These are phyloP conservation scores for Sinella curviseta DNA, from an alignment of 1,140 invertebrate genomes.

Conservation along the genomic window DNA sequence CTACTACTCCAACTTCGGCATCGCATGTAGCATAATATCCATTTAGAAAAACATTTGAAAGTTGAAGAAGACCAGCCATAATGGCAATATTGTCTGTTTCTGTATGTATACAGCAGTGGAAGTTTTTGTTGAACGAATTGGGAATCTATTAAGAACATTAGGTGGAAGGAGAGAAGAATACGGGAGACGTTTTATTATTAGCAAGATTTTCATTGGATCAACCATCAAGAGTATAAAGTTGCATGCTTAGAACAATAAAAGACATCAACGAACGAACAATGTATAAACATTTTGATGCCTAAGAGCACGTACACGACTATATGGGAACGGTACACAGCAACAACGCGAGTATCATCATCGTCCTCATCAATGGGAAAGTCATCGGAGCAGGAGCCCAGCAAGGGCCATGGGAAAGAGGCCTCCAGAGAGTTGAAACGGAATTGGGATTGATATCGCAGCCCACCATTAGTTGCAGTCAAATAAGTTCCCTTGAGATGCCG, in stretches of 20 bases:
- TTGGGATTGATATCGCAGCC: constrained; percentile 51
- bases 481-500: constrained; percentile 50
- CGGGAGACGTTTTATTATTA: constrained; percentile 44
- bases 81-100: background rate
- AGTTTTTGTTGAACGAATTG: constrained; percentile 30
- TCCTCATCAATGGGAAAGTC: constrained; percentile 19
- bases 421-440: constrained; percentile 44
- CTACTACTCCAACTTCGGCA: background rate
- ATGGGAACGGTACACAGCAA: background rate
- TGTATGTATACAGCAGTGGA: background rate
- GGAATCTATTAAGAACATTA: constrained; percentile 50
- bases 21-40: constrained; percentile 2
- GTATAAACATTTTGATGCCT: background rate
- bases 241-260: constrained; percentile 49
- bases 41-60: background rate
- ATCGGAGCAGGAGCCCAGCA: constrained; percentile 16
- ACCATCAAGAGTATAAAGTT: constrained; percentile 31
- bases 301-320: background rate
- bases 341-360: background rate
- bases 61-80: background rate
- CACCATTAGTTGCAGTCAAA: constrained; percentile 51
- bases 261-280: background rate
- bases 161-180: constrained; percentile 38
- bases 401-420: constrained; percentile 44
- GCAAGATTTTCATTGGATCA: constrained; percentile 45